Evolutionary conservation across 2,888 invertebrate genomes (phyloP).

Genomic region (Orchesellides sinensis): DNA sequence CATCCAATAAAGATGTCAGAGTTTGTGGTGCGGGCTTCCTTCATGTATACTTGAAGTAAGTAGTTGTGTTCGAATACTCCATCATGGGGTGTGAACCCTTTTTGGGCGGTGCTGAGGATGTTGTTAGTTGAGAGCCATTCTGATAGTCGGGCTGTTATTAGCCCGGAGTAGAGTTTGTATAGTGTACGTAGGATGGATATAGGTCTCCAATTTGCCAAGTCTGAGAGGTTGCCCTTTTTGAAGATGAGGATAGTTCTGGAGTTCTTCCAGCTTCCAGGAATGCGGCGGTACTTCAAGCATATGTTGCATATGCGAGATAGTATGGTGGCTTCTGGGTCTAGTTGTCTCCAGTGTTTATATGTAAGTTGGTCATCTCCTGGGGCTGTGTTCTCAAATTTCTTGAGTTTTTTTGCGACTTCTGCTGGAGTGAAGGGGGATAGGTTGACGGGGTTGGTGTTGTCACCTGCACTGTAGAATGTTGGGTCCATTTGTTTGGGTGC

Average conservation of each 20-base stretch:
- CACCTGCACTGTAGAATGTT: not conserved
- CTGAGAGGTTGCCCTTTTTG: conserved; percentile 69
- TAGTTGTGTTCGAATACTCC: conserved; percentile 76
- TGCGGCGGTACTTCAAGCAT: conserved; percentile 33
- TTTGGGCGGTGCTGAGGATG: conserved; percentile 74
- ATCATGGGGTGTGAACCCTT: conserved; percentile 76
- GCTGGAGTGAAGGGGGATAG: conserved; percentile 20
- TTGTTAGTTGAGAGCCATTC: conserved; percentile 62
- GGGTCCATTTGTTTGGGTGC: conserved; percentile 18
- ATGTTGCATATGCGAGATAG: conserved; percentile 39
- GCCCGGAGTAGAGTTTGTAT: conserved; percentile 66
- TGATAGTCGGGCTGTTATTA: conserved; percentile 70
- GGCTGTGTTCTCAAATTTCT: conserved; percentile 67
- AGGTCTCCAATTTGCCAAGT: conserved; percentile 73
- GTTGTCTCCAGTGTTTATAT: conserved; percentile 62
- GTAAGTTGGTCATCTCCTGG: conserved; percentile 73
- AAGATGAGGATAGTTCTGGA: conserved; percentile 71
- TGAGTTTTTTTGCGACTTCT: conserved; percentile 31
- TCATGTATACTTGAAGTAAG: conserved; percentile 34
- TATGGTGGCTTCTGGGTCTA: conserved; percentile 64
- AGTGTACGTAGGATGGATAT: conserved; percentile 69
- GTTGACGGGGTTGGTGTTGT: not conserved
- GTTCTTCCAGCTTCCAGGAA: conserved; percentile 67
- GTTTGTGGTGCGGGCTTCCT: not conserved
- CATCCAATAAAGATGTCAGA: conserved; percentile 23